Percentiles rank a stretch among this genome's conserved stretches.
These are phyloP conservation scores for Heliopora coerulea DNA, from an alignment of 92 coral and sea anemone genomes.

Conservation along the genomic window DNA sequence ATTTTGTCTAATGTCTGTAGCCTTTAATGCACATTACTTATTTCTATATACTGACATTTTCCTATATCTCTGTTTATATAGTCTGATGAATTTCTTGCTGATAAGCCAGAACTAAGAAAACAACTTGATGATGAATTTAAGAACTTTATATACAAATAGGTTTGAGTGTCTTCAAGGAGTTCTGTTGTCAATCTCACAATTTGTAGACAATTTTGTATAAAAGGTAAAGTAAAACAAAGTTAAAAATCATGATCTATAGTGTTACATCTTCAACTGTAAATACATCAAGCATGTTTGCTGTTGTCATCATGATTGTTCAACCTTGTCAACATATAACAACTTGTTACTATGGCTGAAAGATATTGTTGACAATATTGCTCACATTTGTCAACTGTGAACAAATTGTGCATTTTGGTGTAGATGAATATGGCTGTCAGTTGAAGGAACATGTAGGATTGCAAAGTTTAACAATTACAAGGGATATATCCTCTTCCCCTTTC, in stretches of 20 bases:
- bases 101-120: constrained; percentile 73
- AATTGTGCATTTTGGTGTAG: no score
- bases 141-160: constrained; percentile 45
- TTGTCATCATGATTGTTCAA: no score
- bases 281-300: no score
- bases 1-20: background rate
- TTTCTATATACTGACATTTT: no score
- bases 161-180: background rate
- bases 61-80: constrained; percentile 12
- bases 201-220: background rate
- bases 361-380: no score
- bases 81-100: constrained; percentile 85
- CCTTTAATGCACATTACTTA: background rate
- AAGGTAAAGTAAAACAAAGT: background rate
- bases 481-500: no score
- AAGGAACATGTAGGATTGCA: no score
- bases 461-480: no score
- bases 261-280: background rate
- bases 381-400: no score
- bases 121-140: constrained; percentile 83
- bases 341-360: no score
- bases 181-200: background rate
- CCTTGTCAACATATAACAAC: no score
- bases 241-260: background rate
- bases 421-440: no score